These are phyloP conservation scores for Bryconaethiops microstoma DNA, from an alignment of 2,797 vertebrate genomes.

Conservation along the genomic window DNA sequence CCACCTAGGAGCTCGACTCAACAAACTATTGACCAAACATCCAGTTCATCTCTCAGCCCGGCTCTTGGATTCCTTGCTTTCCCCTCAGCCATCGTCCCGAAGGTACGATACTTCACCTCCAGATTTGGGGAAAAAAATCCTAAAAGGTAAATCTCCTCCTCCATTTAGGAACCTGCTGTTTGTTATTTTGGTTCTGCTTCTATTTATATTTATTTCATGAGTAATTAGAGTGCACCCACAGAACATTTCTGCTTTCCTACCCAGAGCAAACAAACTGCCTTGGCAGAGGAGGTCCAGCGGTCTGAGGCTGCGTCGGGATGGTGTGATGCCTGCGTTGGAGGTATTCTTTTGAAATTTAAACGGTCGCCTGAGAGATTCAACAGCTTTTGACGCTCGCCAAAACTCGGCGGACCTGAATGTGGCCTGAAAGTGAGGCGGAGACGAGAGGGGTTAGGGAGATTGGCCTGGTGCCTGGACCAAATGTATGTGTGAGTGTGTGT, in stretches of 20 bases:
- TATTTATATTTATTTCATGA: slow-evolving; percentile 55
- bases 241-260: slow-evolving; percentile 54
- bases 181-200: slow-evolving; percentile 36
- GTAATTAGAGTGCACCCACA: slow-evolving; percentile 42
- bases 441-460: slow-evolving; percentile 4
- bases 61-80: slow-evolving; percentile 6
- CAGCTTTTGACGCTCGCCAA: slow-evolving; percentile 58
- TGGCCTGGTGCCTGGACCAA: background rate
- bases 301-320: slow-evolving; percentile 64
- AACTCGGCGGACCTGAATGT: slow-evolving; percentile 63
- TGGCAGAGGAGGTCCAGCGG: slow-evolving; percentile 71
- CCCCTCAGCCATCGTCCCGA: background rate
- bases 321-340: slow-evolving; percentile 59
- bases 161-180: background rate
- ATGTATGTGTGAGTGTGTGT: slow-evolving; percentile 11
- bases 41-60: slow-evolving; percentile 11
- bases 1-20: slow-evolving; percentile 72
- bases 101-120: background rate
- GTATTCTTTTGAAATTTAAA: slow-evolving; percentile 77
- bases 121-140: no score
- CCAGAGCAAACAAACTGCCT: slow-evolving; percentile 73
- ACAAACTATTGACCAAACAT: slow-evolving; percentile 19
- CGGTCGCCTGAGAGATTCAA: slow-evolving; percentile 66
- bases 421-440: slow-evolving; percentile 50
- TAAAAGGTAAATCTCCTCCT: background rate